phyloP scores from a whole-genome alignment of 2,888 invertebrate species.

The Oscheius sp. region DNA sequence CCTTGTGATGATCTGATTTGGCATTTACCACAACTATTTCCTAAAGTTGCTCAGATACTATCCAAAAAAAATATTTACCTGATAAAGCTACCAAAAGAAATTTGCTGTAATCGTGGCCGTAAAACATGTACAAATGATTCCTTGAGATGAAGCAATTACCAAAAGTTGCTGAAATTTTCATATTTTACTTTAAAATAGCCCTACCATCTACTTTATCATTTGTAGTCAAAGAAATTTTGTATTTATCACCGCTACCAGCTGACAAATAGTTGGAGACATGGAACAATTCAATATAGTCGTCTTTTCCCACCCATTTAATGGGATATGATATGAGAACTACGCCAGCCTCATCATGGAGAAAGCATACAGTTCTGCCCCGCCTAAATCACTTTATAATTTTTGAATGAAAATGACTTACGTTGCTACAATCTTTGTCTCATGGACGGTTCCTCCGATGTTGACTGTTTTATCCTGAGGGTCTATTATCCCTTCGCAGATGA shows the following conservation, averaged over 20 bases:
- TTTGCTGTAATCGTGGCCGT: conserved; percentile 18
- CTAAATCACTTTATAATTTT: background rate
- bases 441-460: conserved; percentile 26
- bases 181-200: background rate
- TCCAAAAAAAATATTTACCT: conserved; percentile 6
- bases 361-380: conserved; percentile 17
- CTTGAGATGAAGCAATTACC: conserved; percentile 34
- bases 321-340: conserved; percentile 33
- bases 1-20: conserved; percentile 22
- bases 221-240: conserved; percentile 18
- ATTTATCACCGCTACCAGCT: conserved; percentile 30
- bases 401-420: background rate
- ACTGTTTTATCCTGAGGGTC: conserved; percentile 35
- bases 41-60: background rate
- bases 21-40: conserved; percentile 32
- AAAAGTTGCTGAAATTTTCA: conserved; percentile 18
- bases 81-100: conserved; percentile 31
- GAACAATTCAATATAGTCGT: conserved; percentile 27
- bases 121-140: conserved; percentile 38
- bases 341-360: conserved; percentile 37
- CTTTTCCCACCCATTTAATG: conserved; percentile 16
- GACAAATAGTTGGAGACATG: conserved; percentile 34
- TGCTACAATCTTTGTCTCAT: conserved; percentile 27
- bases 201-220: conserved; percentile 31
- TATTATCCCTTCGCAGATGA: conserved; percentile 37